Base-by-base conservation (phyloP, 2,113 vertebrate genomes). In the Typhlomys cinereus region DNA sequence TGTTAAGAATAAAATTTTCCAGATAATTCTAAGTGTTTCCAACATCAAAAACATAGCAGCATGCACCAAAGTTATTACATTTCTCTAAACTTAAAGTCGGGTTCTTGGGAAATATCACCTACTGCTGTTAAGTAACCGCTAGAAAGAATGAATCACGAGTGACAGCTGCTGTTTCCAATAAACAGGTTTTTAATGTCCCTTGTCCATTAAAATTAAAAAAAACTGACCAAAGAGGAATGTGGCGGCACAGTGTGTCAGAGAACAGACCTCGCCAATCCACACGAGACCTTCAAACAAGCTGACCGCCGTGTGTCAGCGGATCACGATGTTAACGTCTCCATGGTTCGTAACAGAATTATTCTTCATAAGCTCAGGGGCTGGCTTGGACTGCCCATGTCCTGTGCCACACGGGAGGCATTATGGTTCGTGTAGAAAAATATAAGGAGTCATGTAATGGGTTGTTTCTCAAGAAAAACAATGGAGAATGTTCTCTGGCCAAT, bases 101-200 rank as follows among this genome's bases (percentile, higher is more conserved):
- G 64, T 82, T 54, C 69, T n/a, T 54, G 41, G 25, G 84, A 46
- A 20, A 76, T 52, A 62, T 50, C 50, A 80, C 52, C 46, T 82
- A 46, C 39, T 90, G n/a, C 54, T 54, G 29, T 31, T 39, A 85
- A 69, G 44, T 81, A 61, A 62, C 15, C 79, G 20, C 66, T 82
- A 89, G 34, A 71, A 93, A 88, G 75, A 91, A 81, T 59, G n/a
- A 80, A 87, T 57, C 5, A 62, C 23, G 62, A 67, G 46, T 41
- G 80, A 83, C 25, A 86, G 44, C 8, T 76, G 6, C 6, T 85
- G 29, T 52, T 78, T 91, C 1, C 46, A 89, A 93, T 27, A 85
- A 79, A 73, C 23, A 87, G 34, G 62, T 48, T 79, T 84, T 54
- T 84, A n/a, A n/a, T n/a, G n/a, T 87, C 73, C 44, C 91, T 94